These are phyloP conservation scores for Knipowitschia caucasica DNA, from an alignment of 2,797 vertebrate species.

Conservation along the genomic window DNA sequence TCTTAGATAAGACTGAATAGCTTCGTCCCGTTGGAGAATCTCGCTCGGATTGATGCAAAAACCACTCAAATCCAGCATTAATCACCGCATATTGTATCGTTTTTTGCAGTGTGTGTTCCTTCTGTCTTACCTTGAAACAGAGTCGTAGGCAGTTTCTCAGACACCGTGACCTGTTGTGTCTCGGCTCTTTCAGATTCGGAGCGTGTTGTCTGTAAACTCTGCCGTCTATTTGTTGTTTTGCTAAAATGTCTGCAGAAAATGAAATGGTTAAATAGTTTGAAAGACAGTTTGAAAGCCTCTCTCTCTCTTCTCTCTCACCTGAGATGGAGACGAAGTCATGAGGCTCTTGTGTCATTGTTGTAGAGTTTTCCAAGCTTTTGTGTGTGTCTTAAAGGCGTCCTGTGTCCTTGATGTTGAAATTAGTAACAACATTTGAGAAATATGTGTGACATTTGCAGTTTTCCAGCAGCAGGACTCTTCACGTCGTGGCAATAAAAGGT, in stretches of 20 bases:
- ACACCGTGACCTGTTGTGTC: slow-evolving; percentile 35
- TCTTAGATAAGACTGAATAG: too few species aligned
- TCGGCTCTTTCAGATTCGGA: slow-evolving; percentile 44
- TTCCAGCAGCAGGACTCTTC: slow-evolving; percentile 55
- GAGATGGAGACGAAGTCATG: slow-evolving; percentile 32
- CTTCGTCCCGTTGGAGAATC: too few species aligned
- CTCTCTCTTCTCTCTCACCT: slow-evolving; percentile 58
- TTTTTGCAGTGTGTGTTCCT: background rate
- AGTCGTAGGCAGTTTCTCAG: slow-evolving; percentile 52
- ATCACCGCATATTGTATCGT: too few species aligned
- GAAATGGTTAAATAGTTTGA: background rate
- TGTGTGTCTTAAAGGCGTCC: slow-evolving; percentile 27
- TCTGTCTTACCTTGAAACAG: slow-evolving; percentile 64
- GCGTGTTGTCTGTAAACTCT: slow-evolving; percentile 29
- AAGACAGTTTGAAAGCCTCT: background rate
- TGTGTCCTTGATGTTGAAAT: slow-evolving; percentile 39
- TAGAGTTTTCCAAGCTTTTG: slow-evolving; percentile 52
- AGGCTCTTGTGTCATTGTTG: slow-evolving; percentile 63
- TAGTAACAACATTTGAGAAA: slow-evolving; percentile 59
- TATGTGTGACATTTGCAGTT: slow-evolving; percentile 71
- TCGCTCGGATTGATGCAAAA: too few species aligned
- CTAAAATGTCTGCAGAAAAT: slow-evolving; percentile 29
- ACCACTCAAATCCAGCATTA: too few species aligned
- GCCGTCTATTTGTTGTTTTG: slow-evolving; percentile 33
- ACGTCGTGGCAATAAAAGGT: slow-evolving; percentile 24